These are phyloP conservation scores for Oryzias sinensis DNA, from an alignment of 2,797 vertebrate genomes.

Conservation along the genomic window DNA sequence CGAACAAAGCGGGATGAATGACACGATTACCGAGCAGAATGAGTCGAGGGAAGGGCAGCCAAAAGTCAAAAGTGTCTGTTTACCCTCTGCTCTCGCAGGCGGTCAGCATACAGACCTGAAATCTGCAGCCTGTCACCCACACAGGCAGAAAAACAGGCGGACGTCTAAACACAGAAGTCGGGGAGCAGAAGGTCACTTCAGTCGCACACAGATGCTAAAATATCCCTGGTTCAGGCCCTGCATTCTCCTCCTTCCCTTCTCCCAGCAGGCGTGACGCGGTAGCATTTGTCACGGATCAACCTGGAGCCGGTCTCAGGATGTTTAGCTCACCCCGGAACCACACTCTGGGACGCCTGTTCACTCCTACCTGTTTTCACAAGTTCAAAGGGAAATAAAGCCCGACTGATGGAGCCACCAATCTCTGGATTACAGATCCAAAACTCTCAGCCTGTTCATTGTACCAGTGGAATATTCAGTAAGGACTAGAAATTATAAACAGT, in stretches of 20 bases:
- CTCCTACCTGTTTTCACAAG: conserved; percentile 9
- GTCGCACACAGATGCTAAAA: conserved; percentile 21
- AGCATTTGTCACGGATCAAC: conserved; percentile 48
- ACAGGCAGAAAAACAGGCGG: conserved; percentile 13
- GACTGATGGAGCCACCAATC: conserved; percentile 36
- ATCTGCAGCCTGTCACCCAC: conserved; percentile 40
- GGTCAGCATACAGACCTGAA: conserved; percentile 45
- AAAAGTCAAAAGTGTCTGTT: conserved; percentile 63
- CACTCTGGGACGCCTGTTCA: conserved; percentile 33
- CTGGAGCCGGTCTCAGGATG: conserved; percentile 59
- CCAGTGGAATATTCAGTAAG: conserved; percentile 25
- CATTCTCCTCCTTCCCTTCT: conserved; percentile 43
- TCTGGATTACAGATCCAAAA: conserved; percentile 49
- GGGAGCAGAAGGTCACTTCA: conserved; percentile 18
- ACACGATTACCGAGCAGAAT: conserved; percentile 37
- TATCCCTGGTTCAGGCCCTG: conserved; percentile 45
- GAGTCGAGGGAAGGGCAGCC: conserved; percentile 52
- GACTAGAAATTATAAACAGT: conserved; percentile 50
- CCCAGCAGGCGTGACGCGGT: conserved; percentile 42
- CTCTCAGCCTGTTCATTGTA: conserved; percentile 47
- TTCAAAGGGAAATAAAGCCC: conserved; percentile 22
- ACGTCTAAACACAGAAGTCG: conserved; percentile 19
- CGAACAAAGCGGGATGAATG: conserved; percentile 33
- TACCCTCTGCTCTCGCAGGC: conserved; percentile 59
- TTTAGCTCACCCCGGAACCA: conserved; percentile 35